Base-by-base conservation (phyloP, 2,797 vertebrate species). In the Chanos chanos region DNA sequence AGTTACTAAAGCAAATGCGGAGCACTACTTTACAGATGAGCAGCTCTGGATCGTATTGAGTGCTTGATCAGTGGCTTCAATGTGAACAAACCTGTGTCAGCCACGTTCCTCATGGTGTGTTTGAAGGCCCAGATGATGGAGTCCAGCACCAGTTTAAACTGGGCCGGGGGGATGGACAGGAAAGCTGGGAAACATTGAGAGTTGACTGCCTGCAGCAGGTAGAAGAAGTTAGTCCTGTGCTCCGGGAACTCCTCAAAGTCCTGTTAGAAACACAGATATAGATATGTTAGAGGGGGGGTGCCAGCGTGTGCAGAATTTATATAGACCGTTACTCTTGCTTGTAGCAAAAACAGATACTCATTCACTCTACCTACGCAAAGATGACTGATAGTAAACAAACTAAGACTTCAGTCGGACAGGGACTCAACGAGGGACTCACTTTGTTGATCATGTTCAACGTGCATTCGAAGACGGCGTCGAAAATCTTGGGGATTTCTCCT, bases 71-170 rank as follows among this genome's bases (percentile, higher is more conserved):
- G n/a, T n/a, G n/a, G n/a, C n/a, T n/a, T n/a, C n/a, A n/a, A n/a
- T n/a, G n/a, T n/a, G n/a, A n/a, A 7, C 77, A 68, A 28, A 97
- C 97, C 97, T 43, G 96, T 99, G 83, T 99, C 97, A n/a, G 97
- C 97, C 74, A 99, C 96, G 0, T 99, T 99, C 86, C 96, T 94
- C 97, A 99, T 99, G 37, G 97, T 99, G 83, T 99, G 97, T 68
- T 99, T 99, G 80, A 99, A 99, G 83, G 97, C 96, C 97, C 97
- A 99, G 87, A 99, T 99, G 84, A 99, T 98, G 71, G 97, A 99
- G 88, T 99, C 97, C 85, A 99, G 86, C 77, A 99, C 95, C 71
- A 99, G 90, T 70, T 99, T 99, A 81, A 99, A 99, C 81, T 99
- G 97, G 70, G 94, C 94, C 0, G 97, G 95, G 33, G 97, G 94